These are phyloP conservation scores for Tangara arthus DNA, from an alignment of 2,797 vertebrate species.

Conservation along the genomic window DNA sequence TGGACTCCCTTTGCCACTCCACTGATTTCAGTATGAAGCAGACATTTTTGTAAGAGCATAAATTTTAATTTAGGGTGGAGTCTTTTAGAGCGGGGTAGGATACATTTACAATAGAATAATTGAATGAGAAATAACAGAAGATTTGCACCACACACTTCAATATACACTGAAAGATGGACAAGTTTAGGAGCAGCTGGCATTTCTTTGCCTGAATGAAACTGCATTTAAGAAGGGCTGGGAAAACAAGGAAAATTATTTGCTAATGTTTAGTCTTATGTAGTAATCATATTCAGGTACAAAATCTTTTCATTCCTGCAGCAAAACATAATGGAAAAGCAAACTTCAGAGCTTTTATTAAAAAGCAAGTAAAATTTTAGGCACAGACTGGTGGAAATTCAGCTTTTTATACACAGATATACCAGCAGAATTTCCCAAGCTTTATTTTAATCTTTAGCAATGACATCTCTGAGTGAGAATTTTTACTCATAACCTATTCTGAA, in stretches of 20 bases:
- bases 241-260: neutral
- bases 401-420: accelerated
- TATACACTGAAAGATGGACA: neutral
- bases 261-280: neutral
- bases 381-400: neutral
- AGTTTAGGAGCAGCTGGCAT: neutral
- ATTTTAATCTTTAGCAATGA: neutral
- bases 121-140: neutral
- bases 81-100: neutral
- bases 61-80: neutral
- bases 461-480: neutral
- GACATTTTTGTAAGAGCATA: neutral
- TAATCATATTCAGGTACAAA: neutral
- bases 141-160: neutral
- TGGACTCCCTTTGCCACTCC: neutral
- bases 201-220: neutral
- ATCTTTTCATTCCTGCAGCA: neutral
- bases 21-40: neutral
- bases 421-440: neutral
- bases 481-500: neutral
- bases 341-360: neutral
- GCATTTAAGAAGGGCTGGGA: neutral
- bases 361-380: neutral
- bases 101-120: neutral
- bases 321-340: neutral